Evolutionary conservation across 2,113 vertebrate species (phyloP).

Genomic region (Cathartes aura): DNA sequence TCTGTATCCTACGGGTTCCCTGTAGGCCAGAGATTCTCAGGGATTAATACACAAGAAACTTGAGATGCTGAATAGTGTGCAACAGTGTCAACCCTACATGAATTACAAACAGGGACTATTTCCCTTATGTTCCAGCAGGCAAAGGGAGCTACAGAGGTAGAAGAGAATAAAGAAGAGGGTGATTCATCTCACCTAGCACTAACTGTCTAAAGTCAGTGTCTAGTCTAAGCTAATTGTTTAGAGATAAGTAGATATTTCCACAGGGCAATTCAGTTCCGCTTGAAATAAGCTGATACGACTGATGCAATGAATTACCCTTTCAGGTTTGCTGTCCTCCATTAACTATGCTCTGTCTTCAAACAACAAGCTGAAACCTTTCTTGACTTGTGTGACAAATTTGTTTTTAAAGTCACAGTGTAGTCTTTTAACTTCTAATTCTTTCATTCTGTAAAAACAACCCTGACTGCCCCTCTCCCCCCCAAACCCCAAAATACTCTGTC

Average conservation of each 20-base stretch:
- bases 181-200: neutral
- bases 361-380: neutral
- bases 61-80: neutral
- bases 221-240: neutral
- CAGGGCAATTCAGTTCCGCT: neutral
- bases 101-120: neutral
- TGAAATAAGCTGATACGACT: neutral
- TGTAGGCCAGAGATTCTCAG: neutral
- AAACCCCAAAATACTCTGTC: neutral
- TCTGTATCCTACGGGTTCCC: neutral
- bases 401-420: neutral
- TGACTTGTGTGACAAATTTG: neutral
- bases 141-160: neutral
- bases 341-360: neutral
- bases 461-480: fast-evolving
- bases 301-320: neutral
- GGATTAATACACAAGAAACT: neutral
- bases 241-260: neutral
- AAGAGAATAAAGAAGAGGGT: neutral
- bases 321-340: neutral
- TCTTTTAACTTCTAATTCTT: neutral
- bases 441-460: neutral
- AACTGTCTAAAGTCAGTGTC: neutral
- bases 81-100: neutral
- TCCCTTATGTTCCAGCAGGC: neutral